These are phyloP conservation scores for Campopleginae sp. DNA, from an alignment of 2,888 invertebrate species.

Conservation along the genomic window DNA sequence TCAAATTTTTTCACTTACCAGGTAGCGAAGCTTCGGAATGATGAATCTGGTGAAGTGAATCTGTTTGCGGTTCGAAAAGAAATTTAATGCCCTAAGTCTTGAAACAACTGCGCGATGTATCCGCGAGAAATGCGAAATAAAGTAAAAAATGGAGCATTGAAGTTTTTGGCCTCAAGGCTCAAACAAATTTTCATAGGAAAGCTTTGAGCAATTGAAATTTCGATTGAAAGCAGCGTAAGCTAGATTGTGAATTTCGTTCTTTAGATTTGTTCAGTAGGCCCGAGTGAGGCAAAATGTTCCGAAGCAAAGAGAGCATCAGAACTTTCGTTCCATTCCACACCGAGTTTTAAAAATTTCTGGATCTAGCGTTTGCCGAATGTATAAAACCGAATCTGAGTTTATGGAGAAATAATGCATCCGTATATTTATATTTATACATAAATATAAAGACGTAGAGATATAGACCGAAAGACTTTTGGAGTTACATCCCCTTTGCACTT, in stretches of 20 bases:
- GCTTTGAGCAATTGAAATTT: slow-evolving; percentile 14
- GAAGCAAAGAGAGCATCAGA: slow-evolving; percentile 22
- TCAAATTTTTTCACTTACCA: background rate
- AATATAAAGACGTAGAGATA: slow-evolving; percentile 1
- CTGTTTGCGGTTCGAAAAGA: background rate
- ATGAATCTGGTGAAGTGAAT: background rate
- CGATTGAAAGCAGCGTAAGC: background rate
- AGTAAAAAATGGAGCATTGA: background rate
- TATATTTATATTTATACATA: slow-evolving; percentile 2
- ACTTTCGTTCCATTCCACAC: slow-evolving; percentile 26
- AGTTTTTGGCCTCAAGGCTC: background rate
- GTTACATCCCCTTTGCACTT: slow-evolving; percentile 28
- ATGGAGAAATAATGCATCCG: slow-evolving; percentile 25
- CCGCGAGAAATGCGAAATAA: background rate
- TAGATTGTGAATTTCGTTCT: slow-evolving; percentile 15
- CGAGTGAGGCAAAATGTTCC: background rate
- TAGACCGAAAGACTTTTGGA: slow-evolving; percentile 19
- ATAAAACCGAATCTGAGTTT: slow-evolving; percentile 28
- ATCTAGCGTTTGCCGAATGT: slow-evolving; percentile 32
- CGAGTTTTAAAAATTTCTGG: slow-evolving; percentile 23
- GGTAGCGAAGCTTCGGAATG: background rate
- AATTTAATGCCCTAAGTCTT: background rate
- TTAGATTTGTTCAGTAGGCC: slow-evolving; percentile 1
- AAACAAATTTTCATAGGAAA: background rate
- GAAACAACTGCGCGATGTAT: background rate